These are phyloP conservation scores for Scyliorhinus canicula DNA, from an alignment of 2,797 vertebrate genomes.

Conservation along the genomic window DNA sequence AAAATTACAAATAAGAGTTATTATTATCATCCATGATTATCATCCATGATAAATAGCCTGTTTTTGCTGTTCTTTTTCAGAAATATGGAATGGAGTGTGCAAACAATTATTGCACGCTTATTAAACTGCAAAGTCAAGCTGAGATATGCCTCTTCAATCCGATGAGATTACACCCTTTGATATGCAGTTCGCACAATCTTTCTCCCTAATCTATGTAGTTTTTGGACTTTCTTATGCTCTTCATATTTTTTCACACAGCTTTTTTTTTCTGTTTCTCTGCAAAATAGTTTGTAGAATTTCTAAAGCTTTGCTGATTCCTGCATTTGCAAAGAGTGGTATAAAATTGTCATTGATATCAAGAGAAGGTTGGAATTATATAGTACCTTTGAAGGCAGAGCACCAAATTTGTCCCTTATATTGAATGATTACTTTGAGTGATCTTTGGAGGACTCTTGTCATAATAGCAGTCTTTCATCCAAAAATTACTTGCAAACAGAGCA, in stretches of 20 bases:
- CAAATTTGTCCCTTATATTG: not conserved
- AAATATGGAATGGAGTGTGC: not conserved
- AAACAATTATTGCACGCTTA: not conserved
- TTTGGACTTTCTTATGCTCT: not conserved
- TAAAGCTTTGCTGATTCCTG: not conserved
- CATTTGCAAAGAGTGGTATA: not conserved
- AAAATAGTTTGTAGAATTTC: not conserved
- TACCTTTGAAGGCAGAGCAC: not conserved
- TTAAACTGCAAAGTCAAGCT: not conserved
- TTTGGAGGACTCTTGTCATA: not conserved
- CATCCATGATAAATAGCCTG: not conserved
- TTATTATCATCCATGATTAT: not conserved
- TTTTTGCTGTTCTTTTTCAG: not conserved
- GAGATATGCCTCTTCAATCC: not conserved
- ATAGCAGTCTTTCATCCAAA: not conserved
- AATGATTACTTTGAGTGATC: not conserved
- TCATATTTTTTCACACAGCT: not conserved
- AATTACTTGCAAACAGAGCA: not conserved
- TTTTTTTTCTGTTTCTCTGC: not conserved
- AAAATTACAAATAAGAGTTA: not conserved
- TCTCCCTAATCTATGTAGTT: not conserved
- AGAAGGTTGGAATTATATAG: not conserved
- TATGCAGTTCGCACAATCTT: not conserved
- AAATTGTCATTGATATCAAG: not conserved
- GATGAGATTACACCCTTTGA: not conserved